These are phyloP conservation scores for Hydroisotoma schaefferi DNA, from an alignment of 2,888 invertebrate genomes.

Conservation along the genomic window DNA sequence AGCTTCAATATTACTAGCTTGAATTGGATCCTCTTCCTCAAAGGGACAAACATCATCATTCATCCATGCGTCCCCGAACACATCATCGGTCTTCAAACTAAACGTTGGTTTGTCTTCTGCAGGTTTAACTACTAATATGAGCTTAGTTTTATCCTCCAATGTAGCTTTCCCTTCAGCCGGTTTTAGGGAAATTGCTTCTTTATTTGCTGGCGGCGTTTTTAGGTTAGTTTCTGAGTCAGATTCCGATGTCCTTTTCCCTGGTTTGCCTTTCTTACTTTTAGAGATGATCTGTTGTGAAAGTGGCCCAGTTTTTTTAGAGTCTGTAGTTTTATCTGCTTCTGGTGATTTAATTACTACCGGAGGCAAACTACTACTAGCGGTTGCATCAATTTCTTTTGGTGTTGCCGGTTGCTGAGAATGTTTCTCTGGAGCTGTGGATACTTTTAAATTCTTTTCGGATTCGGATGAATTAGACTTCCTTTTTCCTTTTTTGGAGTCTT, in stretches of 20 bases:
- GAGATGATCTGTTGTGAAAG: too few relatives aligned
- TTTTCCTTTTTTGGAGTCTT: neutral
- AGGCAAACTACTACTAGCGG: too few relatives aligned
- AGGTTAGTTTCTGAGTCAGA: neutral
- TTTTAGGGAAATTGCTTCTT: neutral
- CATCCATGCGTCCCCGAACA: constrained; percentile 36
- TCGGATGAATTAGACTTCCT: neutral
- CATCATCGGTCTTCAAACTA: constrained; percentile 28
- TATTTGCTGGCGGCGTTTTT: neutral
- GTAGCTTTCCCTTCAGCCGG: neutral
- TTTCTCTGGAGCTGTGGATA: too few relatives aligned
- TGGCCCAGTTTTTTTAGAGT: too few relatives aligned
- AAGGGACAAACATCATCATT: constrained; percentile 24
- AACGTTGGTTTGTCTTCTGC: constrained; percentile 8
- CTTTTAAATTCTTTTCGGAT: neutral
- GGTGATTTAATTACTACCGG: too few relatives aligned
- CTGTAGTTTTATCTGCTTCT: too few relatives aligned
- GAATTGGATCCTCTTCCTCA: neutral
- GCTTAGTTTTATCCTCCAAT: neutral
- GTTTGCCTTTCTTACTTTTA: neutral
- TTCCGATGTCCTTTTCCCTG: neutral
- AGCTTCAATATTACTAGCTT: constrained; percentile 1
- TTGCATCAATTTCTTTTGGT: too few relatives aligned
- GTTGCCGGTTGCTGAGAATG: too few relatives aligned
- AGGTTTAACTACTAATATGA: neutral